Evolutionary conservation across 2,888 invertebrate species (phyloP), one percentile per base, ranked within the genome.

Genomic region (Azorinus chamasolen): DNA sequence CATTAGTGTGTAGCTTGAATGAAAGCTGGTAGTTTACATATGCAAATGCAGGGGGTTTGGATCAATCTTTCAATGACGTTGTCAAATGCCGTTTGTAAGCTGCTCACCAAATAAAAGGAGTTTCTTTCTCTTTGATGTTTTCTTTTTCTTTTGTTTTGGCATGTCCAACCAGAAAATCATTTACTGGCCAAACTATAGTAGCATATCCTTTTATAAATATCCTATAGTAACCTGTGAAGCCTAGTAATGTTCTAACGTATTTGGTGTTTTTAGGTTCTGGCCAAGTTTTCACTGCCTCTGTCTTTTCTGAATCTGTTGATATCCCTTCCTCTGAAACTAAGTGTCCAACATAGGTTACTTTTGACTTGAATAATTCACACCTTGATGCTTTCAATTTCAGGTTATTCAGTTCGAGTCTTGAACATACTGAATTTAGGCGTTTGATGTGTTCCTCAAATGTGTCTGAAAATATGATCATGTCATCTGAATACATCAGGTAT

Each of bases 401-500:
- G 24, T 62, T 69, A 22, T 53, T 32, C 14, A 12, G 10, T 14
- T 18, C 18, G n/a, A 59, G 59, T 45, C 66, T 22, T n/a, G 24
- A 16, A 39, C 57, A 66, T 37, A 57, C 66, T 18, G n/a, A 5
- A 16, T 57, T 24, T 16, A 41, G 32, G 3, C 2, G 22, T n/a
- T n/a, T n/a, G n/a, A n/a, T n/a, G n/a, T n/a, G n/a, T n/a, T n/a
- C 18, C 1, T 66, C 50, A 50, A 66, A n/a, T n/a, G 14, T 39
- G 50, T 48, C 8, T 2, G 58, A 66, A 50, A 50, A 66, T 1
- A 58, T 66, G 18, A 58, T 48, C 18, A 66, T 51, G 58, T 58
- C 66, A 41, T 66, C 71, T 14, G 63, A 50, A 20, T 63, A 63
- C 4, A 71, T 71, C 0, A 71, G 46, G 41, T 63, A 71, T 18